Base-by-base conservation (phyloP, 2,888 invertebrate genomes). In the Drosophila subquinaria region DNA sequence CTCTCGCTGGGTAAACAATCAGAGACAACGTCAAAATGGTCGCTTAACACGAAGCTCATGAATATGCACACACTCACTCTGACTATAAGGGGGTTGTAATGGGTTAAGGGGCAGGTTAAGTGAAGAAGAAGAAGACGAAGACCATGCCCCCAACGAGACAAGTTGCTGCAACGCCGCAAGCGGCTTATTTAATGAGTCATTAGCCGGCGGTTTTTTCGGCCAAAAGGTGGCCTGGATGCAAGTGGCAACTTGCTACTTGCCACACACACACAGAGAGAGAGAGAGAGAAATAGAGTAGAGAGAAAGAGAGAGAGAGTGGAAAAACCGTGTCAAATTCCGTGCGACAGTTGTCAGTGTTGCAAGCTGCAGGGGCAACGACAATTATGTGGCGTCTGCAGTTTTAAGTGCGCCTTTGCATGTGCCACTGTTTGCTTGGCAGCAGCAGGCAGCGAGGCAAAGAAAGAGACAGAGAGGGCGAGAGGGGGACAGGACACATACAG, bases 301-400 rank as follows among this genome's bases (percentile, higher is more conserved):
- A 38, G n/a, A n/a, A n/a, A 17, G 17, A 17, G 17, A n/a, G n/a
- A 38, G 36, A n/a, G n/a, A 38, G 6, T n/a, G 2, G n/a, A 2
- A 38, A 61, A 83, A 69, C 69, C 81, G 87, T 87, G 83, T 87
- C 83, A 84, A 81, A 83, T 60, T 73, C 56, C 50, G 68, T 62
- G 69, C 79, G 81, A 82, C 86, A 86, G 82, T 83, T 86, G 82
- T 82, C 86, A 82, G 84, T 59, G 81, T 57, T 63, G 73, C 79
- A 70, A 69, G 67, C 69, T 63, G 70, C 50, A 67, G 75, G 62
- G 23, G 57, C 27, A 74, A 72, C 78, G 63, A 84, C 84, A 87
- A 84, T 87, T 87, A 84, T 84, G 84, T 84, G 84, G 88, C 84
- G 84, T 87, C 84, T 85, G 85, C 81, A 88, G 69, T 85, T 88